Evolutionary conservation across 2,113 vertebrate genomes (phyloP).

Genomic region (Arizona elegans): DNA sequence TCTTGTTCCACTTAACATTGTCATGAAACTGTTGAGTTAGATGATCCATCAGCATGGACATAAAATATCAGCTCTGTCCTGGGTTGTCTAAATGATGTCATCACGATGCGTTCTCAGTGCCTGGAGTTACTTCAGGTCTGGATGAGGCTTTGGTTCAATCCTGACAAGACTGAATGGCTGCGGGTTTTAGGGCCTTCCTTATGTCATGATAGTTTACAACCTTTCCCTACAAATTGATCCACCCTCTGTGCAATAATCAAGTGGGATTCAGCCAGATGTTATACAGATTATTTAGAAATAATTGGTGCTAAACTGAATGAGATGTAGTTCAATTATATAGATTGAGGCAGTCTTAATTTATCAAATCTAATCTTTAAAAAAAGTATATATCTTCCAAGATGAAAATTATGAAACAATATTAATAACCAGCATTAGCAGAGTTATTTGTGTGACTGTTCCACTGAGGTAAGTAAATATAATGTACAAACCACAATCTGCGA

Average conservation of each 20-base stretch:
- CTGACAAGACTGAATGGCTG: neutral
- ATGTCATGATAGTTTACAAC: neutral
- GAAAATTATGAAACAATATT: neutral
- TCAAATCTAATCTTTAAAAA: neutral
- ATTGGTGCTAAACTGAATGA: neutral
- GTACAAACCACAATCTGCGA: neutral
- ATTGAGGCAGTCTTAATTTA: neutral
- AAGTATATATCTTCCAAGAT: neutral
- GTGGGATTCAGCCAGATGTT: neutral
- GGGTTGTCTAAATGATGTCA: neutral
- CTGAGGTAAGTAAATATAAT: neutral
- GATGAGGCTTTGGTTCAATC: neutral
- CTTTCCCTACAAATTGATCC: neutral
- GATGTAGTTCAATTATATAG: neutral
- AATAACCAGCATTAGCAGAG: neutral
- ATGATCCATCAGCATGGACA: neutral
- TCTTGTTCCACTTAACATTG: neutral
- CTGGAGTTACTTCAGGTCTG: neutral
- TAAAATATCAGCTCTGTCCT: neutral
- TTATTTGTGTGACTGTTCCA: neutral
- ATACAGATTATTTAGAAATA: neutral
- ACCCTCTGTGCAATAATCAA: neutral
- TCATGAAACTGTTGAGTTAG: neutral
- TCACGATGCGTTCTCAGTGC: neutral
- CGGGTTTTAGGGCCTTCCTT: neutral